Percentiles rank a stretch among this genome's conserved stretches.
phyloP scores from a whole-genome alignment of 2,113 vertebrate genomes.

The Pollimyrus isidori region DNA sequence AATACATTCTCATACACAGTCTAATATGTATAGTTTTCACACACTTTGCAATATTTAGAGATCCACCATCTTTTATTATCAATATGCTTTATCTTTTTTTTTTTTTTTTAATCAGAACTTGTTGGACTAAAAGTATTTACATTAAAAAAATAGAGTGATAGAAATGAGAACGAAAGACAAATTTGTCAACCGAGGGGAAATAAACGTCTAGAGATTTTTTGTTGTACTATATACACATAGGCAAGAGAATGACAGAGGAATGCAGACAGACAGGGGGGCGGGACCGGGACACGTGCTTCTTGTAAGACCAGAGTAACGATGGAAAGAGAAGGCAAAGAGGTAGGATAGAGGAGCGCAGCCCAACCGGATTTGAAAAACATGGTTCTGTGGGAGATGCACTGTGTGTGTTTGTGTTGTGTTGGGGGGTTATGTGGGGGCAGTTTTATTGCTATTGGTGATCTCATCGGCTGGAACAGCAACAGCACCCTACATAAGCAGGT shows the following conservation, averaged over 20 bases:
- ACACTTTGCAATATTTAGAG: constrained; percentile 57
- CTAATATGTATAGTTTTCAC: constrained; percentile 56
- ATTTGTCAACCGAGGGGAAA: constrained; percentile 38
- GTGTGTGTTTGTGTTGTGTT: neutral
- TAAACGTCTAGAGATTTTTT: constrained; percentile 39
- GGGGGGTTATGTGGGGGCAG: neutral
- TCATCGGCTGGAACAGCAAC: neutral
- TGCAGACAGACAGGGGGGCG: neutral
- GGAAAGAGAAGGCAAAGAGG: constrained; percentile 19
- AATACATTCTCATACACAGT: constrained; percentile 46
- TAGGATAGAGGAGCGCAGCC: neutral
- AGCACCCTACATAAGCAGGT: neutral
- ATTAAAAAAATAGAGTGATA: constrained; percentile 58
- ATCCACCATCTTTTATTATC: constrained; percentile 56
- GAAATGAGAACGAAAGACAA: constrained; percentile 53
- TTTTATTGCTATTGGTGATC: constrained; percentile 7
- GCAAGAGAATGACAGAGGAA: neutral
- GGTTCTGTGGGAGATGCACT: neutral
- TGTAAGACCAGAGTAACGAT: constrained; percentile 11
- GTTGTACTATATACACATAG: constrained; percentile 60
- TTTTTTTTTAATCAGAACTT: constrained; percentile 54
- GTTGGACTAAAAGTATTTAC: constrained; percentile 68
- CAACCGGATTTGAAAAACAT: neutral
- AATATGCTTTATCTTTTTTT: constrained; percentile 46
- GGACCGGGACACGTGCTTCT: constrained; percentile 16